Evolutionary conservation across 2,797 vertebrate genomes (phyloP).

Genomic region (Oophaga sylvatica): DNA sequence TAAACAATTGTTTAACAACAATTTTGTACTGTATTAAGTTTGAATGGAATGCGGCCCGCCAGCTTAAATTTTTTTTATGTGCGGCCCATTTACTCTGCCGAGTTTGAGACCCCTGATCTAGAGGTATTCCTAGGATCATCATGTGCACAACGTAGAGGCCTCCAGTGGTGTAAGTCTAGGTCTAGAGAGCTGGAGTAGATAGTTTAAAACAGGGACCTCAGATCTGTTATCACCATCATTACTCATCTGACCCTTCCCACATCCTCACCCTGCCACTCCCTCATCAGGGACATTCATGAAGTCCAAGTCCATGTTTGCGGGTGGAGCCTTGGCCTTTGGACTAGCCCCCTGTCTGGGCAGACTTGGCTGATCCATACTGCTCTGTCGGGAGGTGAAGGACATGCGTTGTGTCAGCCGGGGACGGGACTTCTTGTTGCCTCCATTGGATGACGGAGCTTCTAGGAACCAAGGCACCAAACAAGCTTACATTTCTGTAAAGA

Average conservation of each 20-base stretch:
- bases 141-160: no score
- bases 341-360: constrained; percentile 73
- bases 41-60: no score
- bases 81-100: no score
- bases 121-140: no score
- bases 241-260: background rate
- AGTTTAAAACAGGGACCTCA: background rate
- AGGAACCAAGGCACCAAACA: background rate
- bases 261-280: constrained; percentile 80
- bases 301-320: constrained; percentile 70
- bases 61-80: no score
- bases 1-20: no score
- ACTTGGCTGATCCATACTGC: constrained; percentile 81
- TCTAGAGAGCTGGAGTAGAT: no score
- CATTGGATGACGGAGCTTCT: constrained; percentile 56
- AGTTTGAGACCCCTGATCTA: no score
- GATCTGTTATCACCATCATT: background rate
- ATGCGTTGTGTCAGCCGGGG: constrained; percentile 62
- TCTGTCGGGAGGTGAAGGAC: constrained; percentile 75
- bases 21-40: no score
- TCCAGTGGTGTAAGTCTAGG: no score
- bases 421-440: constrained; percentile 15
- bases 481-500: no score
- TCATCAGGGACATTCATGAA: constrained; percentile 86
- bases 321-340: constrained; percentile 63